Base-by-base conservation (phyloP, 2,888 invertebrate genomes). In the Pelosia muscerda region DNA sequence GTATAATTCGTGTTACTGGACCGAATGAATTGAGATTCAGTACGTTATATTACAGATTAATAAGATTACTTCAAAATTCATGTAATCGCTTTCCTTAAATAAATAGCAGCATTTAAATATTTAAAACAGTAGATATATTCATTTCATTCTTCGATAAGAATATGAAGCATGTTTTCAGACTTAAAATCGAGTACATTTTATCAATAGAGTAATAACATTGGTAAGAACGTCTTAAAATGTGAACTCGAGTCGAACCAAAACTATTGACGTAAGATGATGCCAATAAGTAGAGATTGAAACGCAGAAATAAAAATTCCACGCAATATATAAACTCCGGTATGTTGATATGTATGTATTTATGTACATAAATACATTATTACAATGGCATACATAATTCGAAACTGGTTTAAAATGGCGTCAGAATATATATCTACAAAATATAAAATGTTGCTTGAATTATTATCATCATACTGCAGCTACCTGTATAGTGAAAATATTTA, bases 331-430 rank as follows among this genome's bases (percentile, higher is more conserved):
- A 77, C 78, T 65, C 58, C 23, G 71, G 64, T 67, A 75, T 80
- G 82, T 81, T 83, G 74, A 76, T 80, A 85, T 84, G 84, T 86
- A 86, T 84, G 78, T 81, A 84, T 83, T 78, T 81, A 84, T 83
- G 79, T 83, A 82, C 83, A 84, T 86, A 85, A 83, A 85, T 86
- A 85, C 83, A 84, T 86, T 84, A 81, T 76, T 83, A 84, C 80
- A 78, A 83, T 82, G 74, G 83, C 83, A 86, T 84, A 83, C 82
- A 84, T 84, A 83, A 85, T 83, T 77, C 68, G 63, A 76, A 86
- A 86, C 88, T 84, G 86, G 88, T 88, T 88, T 85, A 72, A 80
- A 83, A 84, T 83, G 83, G 83, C 84, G 81, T 80, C 81, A 81
- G 74, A 73, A 73, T 79, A 79, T 73, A 71, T 81, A 75, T 74